These are phyloP conservation scores for Limnephilus auricula DNA, from an alignment of 2,888 invertebrate species.

Conservation along the genomic window DNA sequence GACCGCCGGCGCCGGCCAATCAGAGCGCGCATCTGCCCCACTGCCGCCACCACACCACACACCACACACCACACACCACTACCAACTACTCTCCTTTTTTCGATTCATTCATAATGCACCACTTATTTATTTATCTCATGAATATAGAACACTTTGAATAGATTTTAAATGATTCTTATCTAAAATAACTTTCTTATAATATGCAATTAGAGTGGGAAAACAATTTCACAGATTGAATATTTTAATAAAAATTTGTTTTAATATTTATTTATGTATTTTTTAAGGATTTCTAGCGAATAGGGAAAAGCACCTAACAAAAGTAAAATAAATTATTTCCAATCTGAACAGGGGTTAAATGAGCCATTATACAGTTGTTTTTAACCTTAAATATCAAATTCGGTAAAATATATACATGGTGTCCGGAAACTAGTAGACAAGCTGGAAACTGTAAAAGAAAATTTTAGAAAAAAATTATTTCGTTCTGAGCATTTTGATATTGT, in stretches of 20 bases:
- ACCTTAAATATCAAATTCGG: no score
- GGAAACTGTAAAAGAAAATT: no score
- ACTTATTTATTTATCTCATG: constrained; percentile 12
- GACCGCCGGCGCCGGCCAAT: constrained; percentile 60
- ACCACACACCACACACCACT: no score
- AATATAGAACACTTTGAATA: neutral
- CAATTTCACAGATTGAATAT: neutral
- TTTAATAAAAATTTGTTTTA: neutral
- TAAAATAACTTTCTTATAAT: neutral
- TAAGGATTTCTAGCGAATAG: neutral
- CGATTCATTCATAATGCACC: neutral
- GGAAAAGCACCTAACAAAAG: neutral
- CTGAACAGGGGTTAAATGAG: neutral
- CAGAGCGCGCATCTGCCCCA: constrained; percentile 62
- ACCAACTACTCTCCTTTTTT: constrained; percentile 19
- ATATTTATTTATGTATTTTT: neutral
- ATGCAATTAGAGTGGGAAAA: neutral
- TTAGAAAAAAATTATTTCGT: no score
- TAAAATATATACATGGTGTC: no score
- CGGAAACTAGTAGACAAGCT: no score
- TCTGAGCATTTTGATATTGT: no score
- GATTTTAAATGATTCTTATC: neutral
- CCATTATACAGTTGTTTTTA: no score
- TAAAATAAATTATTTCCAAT: neutral
- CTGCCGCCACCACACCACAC: constrained; percentile 29